Evolutionary conservation across 2,113 vertebrate genomes (phyloP).

Genomic region (Megaceryle torquata): DNA sequence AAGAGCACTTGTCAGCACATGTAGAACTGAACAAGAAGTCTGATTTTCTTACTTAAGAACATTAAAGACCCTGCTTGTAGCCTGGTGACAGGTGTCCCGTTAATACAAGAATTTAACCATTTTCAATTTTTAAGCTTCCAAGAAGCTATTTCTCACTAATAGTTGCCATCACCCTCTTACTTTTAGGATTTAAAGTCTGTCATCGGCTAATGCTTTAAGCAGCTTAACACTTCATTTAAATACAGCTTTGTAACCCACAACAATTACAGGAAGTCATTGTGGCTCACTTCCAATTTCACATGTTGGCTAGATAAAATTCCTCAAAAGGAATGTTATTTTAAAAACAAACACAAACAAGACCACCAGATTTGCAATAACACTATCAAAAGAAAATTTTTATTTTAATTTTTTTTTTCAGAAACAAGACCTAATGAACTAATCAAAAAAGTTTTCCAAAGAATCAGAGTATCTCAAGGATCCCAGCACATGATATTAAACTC

Average conservation of each 20-base stretch:
- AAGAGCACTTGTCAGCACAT: fast-evolving
- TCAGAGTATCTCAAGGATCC: not conserved
- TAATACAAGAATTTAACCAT: not conserved
- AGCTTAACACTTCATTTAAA: conserved; percentile 64
- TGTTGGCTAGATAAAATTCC: conserved; percentile 28
- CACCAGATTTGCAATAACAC: not conserved
- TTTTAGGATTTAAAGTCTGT: not conserved
- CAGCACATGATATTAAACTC: not conserved
- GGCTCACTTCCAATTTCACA: conserved; percentile 25
- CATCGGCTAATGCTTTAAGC: conserved; percentile 31
- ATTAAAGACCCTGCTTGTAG: not conserved
- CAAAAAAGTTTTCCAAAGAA: not conserved
- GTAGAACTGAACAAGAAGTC: not conserved
- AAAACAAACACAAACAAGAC: conserved; percentile 26
- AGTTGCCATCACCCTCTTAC: not conserved
- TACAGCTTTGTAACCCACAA: conserved; percentile 35
- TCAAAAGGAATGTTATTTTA: conserved; percentile 13
- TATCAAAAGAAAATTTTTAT: not conserved
- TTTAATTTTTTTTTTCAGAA: not conserved
- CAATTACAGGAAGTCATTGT: conserved; percentile 33
- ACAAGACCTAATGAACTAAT: not conserved
- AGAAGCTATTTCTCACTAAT: not conserved
- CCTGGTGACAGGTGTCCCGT: not conserved
- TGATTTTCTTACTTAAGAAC: not conserved
- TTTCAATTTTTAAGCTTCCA: not conserved